These are phyloP conservation scores for Pollenia labialis DNA, from an alignment of 2,888 invertebrate genomes.

Conservation along the genomic window DNA sequence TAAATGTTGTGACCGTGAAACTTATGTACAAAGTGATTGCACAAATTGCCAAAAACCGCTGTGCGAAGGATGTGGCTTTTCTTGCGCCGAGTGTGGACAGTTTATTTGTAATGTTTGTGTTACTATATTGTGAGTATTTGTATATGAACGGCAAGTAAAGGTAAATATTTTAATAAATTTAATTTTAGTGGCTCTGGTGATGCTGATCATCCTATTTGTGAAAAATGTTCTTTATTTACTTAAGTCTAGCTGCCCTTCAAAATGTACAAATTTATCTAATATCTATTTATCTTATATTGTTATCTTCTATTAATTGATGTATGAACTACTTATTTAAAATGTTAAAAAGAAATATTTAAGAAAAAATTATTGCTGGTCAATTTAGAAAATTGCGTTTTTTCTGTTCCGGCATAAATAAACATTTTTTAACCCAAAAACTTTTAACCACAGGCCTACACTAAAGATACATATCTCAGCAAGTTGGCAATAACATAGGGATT, in stretches of 20 bases:
- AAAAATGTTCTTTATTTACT: constrained; percentile 75
- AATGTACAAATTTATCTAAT: constrained; percentile 40
- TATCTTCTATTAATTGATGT: constrained; percentile 18
- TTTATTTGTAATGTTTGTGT: constrained; percentile 80
- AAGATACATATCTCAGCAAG: no score
- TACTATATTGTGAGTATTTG: constrained; percentile 78
- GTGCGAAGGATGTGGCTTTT: constrained; percentile 80
- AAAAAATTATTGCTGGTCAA: constrained; percentile 42
- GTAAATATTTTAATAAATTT: constrained; percentile 18
- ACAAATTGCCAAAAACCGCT: constrained; percentile 77
- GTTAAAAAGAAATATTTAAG: constrained; percentile 23
- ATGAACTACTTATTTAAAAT: not conserved
- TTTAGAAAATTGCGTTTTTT: not conserved
- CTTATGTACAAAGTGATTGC: constrained; percentile 76
- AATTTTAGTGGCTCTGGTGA: constrained; percentile 76
- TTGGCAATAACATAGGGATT: no score
- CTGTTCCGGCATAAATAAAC: no score
- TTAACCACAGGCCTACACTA: no score
- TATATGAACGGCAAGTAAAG: not conserved
- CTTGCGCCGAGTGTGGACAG: constrained; percentile 77
- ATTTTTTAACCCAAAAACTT: no score
- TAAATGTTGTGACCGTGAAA: constrained; percentile 76
- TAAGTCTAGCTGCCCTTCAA: not conserved
- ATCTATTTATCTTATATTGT: not conserved
- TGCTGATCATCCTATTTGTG: constrained; percentile 77